A percentile compares a stretch with the other conserved stretches of the same genome.
Evolutionary conservation across 2,113 vertebrate genomes (phyloP).

Genomic region (Felis chaus): DNA sequence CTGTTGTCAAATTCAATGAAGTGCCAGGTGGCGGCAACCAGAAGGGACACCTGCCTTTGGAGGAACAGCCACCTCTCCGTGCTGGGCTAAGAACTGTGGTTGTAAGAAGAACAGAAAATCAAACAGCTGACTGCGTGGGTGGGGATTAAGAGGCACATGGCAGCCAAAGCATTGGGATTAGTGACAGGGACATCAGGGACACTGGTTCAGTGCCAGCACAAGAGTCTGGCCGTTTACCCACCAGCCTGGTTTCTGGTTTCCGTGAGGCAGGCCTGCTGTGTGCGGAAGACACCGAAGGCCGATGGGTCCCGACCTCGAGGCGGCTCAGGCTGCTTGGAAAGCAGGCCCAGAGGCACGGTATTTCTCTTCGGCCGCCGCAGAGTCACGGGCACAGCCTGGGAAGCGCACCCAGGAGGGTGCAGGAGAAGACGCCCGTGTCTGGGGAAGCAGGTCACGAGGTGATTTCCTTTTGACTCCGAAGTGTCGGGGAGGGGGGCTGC

Average conservation of each 20-base stretch:
- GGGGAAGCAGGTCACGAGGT: background rate
- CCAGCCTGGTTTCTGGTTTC: background rate
- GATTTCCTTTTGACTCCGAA: background rate
- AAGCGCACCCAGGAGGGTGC: no score
- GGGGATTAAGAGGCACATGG: accelerated
- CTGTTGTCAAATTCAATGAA: background rate
- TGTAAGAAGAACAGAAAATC: background rate
- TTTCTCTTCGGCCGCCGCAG: background rate
- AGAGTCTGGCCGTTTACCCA: accelerated
- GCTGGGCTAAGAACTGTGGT: background rate
- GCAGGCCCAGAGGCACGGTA: background rate
- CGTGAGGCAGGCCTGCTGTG: background rate
- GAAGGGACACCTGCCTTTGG: background rate
- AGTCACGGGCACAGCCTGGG: background rate
- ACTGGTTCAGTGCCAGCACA: accelerated
- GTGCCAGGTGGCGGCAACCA: no score
- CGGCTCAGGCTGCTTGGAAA: background rate
- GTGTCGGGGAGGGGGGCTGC: background rate
- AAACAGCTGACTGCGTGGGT: accelerated
- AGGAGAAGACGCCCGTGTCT: background rate
- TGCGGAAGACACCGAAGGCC: background rate
- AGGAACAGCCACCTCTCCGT: background rate
- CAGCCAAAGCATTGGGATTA: accelerated
- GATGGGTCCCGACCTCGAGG: accelerated
- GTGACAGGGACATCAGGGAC: background rate